A percentile compares a stretch with the other conserved stretches of the same genome.
Conservation (phyloP, 2,797 vertebrate species). For the Acanthornis magna region DNA sequence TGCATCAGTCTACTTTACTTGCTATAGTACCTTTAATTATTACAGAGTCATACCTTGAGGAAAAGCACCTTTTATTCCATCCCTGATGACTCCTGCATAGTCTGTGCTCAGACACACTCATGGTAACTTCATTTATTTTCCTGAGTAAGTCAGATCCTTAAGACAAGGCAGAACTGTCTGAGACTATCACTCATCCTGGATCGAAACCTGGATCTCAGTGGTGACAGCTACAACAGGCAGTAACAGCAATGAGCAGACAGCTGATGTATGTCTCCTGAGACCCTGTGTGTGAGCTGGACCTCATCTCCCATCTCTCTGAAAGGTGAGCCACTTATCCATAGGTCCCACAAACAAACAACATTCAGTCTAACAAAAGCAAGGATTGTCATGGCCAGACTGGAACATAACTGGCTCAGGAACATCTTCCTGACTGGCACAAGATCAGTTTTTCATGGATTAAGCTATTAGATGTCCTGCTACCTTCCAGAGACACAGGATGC, state of each 20-base stretch:
- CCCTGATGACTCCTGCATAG: background rate
- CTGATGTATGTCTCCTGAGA: background rate
- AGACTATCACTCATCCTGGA: constrained; percentile 29
- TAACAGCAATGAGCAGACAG: background rate
- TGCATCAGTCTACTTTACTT: background rate
- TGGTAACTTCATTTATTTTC: constrained; percentile 35
- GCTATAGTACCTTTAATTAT: background rate
- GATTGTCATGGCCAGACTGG: background rate
- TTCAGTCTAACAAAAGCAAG: background rate
- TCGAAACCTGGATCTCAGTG: constrained; percentile 15
- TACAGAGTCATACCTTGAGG: background rate
- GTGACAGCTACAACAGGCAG: constrained; percentile 8
- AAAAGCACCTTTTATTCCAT: constrained; percentile 1
- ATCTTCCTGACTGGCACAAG: background rate
- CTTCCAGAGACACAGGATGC: background rate
- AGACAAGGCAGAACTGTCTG: constrained; percentile 25
- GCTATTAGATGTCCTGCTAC: background rate
- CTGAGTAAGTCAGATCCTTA: constrained; percentile 3
- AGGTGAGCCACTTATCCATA: background rate
- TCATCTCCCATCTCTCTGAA: background rate
- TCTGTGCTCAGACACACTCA: constrained; percentile 20
- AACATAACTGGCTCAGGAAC: background rate
- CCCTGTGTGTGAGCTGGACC: background rate
- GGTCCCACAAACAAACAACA: background rate
- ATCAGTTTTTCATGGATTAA: background rate